Base-by-base conservation (phyloP, 1,140 invertebrate species). In the Phymastichus coffea region DNA sequence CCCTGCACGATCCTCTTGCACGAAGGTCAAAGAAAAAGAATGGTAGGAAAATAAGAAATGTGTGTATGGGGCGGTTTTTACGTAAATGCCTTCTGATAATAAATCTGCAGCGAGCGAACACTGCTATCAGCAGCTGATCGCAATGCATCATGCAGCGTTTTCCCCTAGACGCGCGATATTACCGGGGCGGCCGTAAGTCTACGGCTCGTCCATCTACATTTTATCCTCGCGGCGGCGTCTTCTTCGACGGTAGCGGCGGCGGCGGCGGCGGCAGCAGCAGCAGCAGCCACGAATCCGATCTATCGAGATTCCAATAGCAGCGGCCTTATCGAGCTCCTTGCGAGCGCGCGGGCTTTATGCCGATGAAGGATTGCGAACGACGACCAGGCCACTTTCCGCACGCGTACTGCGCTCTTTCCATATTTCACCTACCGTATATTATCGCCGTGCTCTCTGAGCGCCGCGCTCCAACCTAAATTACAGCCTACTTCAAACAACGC, bases 181-280 rank as follows among this genome's bases (percentile, higher is more conserved):
- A n/a, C n/a, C n/a, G n/a, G n/a, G n/a, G n/a, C n/a, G n/a, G n/a
- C n/a, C 66, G 73, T 75, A 76, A 76, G 76, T 76, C 72, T 73
- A 69, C 70, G 67, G 70, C 72, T 75, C 75, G 75, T 75, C 72
- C 70, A 75, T 75, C 73, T 71, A 70, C 72, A 75, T 76, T 77
- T 76, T 77, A 74, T 75, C 66, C 71, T 48, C 43, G 41, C 55
- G 66, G 63, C 66, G 60, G 57, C 58, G 48, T 55, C 51, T 57
- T 51, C 35, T 51, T 53, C n/a, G 26, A 57, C 57, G 47, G 41
- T 61, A 55, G 61, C 33, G 51, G 35, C 30, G 23, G 25, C 46
- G 14, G 49, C 33, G 23, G 47, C 48, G 41, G 61, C 53, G 47
- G 58, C 65, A 53, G 56, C 57, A 58, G 57, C 38, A 40, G 38